Evolutionary conservation across 2,113 vertebrate genomes (phyloP).

Genomic region (Alectura lathami): DNA sequence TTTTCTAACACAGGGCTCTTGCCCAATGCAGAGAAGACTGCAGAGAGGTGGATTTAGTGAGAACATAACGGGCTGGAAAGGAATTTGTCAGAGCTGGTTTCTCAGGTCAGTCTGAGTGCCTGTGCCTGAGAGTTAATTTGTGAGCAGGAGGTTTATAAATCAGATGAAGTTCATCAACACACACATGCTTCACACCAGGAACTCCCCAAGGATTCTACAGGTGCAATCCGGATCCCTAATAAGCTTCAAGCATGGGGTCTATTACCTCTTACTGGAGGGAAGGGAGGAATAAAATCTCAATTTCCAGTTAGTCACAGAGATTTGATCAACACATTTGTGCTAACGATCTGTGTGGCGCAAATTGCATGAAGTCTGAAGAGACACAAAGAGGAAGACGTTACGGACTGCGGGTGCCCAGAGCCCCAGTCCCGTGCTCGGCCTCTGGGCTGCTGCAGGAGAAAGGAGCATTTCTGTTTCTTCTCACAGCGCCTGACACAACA

Average conservation of each 20-base stretch:
- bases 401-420: neutral
- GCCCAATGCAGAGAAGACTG: neutral
- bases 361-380: neutral
- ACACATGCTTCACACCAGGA: neutral
- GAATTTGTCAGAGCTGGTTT: neutral
- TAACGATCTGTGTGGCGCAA: neutral
- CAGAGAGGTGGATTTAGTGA: neutral
- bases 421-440: neutral
- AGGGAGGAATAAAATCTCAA: slow-evolving; percentile 1
- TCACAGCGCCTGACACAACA: neutral
- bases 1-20: neutral
- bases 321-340: neutral
- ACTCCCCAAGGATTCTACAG: neutral
- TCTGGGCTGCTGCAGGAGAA: neutral
- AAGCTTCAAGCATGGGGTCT: neutral
- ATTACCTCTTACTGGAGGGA: neutral
- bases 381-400: neutral
- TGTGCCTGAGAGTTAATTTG: neutral
- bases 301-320: slow-evolving; percentile 10
- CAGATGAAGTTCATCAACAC: neutral
- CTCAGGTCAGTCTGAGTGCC: neutral
- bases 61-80: neutral
- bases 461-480: neutral
- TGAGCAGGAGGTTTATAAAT: neutral
- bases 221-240: neutral